Conservation (phyloP, 1,140 invertebrate genomes). For the Nebria ingens region DNA sequence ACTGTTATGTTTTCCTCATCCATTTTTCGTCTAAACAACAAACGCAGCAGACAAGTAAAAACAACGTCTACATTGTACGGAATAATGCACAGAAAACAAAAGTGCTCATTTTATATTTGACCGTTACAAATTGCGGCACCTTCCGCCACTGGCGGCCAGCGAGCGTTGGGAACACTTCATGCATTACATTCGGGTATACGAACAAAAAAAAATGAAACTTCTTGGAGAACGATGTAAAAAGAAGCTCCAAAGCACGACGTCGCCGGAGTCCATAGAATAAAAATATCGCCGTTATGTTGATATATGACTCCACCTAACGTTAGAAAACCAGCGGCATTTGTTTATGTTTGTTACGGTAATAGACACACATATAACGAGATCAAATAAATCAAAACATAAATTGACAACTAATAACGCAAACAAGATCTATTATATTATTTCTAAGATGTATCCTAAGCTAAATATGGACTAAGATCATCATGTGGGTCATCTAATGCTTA, state of each 20-base stretch:
- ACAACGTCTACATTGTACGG: background rate
- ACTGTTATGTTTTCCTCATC: background rate
- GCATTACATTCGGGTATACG: background rate
- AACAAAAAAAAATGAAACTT: background rate
- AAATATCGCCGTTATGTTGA: background rate
- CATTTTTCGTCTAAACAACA: background rate
- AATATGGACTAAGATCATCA: too few species aligned
- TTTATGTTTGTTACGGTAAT: background rate
- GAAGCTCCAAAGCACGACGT: background rate
- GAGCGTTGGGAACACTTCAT: background rate
- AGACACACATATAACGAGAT: too few species aligned
- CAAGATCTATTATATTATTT: too few species aligned
- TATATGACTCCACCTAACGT: slow-evolving; percentile 4
- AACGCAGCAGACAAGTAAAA: background rate
- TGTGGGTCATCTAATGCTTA: too few species aligned
- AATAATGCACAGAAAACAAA: slow-evolving; percentile 1
- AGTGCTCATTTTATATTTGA: slow-evolving; percentile 7
- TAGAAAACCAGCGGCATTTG: background rate
- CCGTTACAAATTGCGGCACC: slow-evolving; percentile 1
- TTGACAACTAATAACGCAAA: too few species aligned
- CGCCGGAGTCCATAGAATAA: background rate
- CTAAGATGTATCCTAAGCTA: too few species aligned
- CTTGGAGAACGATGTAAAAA: background rate
- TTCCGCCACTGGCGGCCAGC: background rate
- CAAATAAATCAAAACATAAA: too few species aligned